A percentile compares a stretch with the other conserved stretches of the same genome.
phyloP scores from a whole-genome alignment of 2,113 vertebrate species.

The Labeo catla region DNA sequence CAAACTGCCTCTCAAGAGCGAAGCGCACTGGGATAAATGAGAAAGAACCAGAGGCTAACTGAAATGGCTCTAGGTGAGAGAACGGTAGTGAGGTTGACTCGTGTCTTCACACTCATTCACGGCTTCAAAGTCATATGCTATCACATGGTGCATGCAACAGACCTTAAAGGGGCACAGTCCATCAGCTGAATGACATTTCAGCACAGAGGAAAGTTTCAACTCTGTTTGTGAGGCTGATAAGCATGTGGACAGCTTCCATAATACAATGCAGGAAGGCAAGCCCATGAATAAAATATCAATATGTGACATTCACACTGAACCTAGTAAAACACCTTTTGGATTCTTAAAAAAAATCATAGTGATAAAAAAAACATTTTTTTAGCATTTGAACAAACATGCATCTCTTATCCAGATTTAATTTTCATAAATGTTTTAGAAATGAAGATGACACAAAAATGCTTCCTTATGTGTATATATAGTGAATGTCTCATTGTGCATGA shows the following conservation, averaged over 20 bases:
- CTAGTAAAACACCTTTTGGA: neutral
- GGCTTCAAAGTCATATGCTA: slow-evolving; percentile 68
- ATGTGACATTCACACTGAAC: slow-evolving; percentile 3
- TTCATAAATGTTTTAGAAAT: neutral
- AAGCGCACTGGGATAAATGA: slow-evolving; percentile 37
- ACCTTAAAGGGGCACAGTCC: slow-evolving; percentile 52
- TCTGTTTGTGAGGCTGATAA: slow-evolving; percentile 38
- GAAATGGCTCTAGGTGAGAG: slow-evolving; percentile 44
- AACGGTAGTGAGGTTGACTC: slow-evolving; percentile 58
- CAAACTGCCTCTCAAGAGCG: neutral
- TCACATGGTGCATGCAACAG: slow-evolving; percentile 55
- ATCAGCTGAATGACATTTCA: slow-evolving; percentile 42
- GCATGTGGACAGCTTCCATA: slow-evolving; percentile 6
- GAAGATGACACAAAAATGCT: neutral
- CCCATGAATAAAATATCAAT: neutral
- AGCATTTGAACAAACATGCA: neutral
- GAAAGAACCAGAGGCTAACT: slow-evolving; percentile 31
- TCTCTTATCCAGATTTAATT: neutral
- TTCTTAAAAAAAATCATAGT: neutral
- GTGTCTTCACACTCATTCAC: slow-evolving; percentile 67
- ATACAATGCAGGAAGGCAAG: neutral
- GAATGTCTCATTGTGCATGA: slow-evolving; percentile 11
- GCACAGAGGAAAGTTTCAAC: neutral
- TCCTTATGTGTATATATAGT: neutral
- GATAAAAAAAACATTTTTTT: neutral